Evolutionary conservation across 64 coral and sea anemone species (phyloP).

Genomic region (Cladopsammia gracilis): DNA sequence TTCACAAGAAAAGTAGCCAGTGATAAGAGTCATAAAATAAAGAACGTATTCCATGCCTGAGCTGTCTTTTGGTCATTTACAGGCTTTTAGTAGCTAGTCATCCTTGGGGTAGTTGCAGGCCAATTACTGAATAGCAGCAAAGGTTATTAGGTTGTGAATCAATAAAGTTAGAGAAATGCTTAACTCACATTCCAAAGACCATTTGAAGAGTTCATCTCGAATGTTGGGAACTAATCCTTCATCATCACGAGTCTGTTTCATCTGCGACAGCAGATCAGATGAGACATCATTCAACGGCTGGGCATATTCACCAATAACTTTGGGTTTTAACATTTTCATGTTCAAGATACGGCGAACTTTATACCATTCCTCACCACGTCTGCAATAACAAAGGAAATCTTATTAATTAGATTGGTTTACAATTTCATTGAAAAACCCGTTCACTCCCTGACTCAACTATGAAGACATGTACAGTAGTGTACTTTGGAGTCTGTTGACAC

Average conservation of each 20-base stretch:
- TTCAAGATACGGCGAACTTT: constrained; percentile 50
- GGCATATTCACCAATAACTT: constrained; percentile 58
- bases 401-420: background rate
- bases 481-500: too few relatives aligned
- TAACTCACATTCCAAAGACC: constrained; percentile 75
- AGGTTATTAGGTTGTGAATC: too few relatives aligned
- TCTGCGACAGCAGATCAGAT: constrained; percentile 16
- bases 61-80: too few relatives aligned
- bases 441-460: too few relatives aligned
- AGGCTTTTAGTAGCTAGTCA: too few relatives aligned
- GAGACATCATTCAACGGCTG: constrained; percentile 29
- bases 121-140: too few relatives aligned
- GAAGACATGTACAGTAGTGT: too few relatives aligned
- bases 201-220: constrained; percentile 69
- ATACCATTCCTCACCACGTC: constrained; percentile 57
- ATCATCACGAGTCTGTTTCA: constrained; percentile 7
- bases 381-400: background rate
- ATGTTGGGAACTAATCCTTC: constrained; percentile 36
- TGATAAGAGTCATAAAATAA: too few relatives aligned
- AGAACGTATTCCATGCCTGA: too few relatives aligned
- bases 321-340: constrained; percentile 68
- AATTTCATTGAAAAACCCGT: too few relatives aligned
- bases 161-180: background rate
- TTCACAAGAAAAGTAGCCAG: too few relatives aligned
- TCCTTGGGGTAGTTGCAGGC: too few relatives aligned